Evolutionary conservation across 2,113 vertebrate genomes (phyloP), one percentile per base, ranked within the genome.

Genomic region (Sebastes schlegelii): DNA sequence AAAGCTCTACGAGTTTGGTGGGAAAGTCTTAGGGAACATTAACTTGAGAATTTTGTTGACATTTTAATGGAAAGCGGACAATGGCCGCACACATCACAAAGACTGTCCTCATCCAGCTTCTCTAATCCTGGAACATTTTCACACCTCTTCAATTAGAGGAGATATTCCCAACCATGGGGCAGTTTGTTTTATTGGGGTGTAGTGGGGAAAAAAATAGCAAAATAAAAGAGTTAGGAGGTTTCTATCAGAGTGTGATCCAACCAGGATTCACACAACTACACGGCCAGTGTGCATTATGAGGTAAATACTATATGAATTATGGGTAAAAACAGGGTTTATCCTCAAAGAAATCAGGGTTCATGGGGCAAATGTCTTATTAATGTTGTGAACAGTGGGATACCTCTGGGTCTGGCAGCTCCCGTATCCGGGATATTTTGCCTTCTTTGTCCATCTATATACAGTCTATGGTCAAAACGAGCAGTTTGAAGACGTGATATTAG

Each of bases 11-110:
- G 40, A 69, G 78, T 51, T 88, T 51, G 63, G 79, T 92, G 91
- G 87, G 88, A 92, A 93, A 88, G 80, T 80, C 81, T 86, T 72
- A 81, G 62, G 8, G 72, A 54, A 83, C 40, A 63, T 78, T 69
- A 79, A 80, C 76, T 45, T 60, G 76, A 89, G 87, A 86, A 74
- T 80, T 34, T 78, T 82, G 89, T 85, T 84, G 81, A 86, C 73
- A 61, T 86, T 82, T 87, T 79, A 57, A 85, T 77, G 80, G 83
- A 82, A 77, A 43, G 51, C 19, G 74, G 67, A 80, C 77, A 51
- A 68, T 67, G 52, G 45, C 42, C 55, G 13, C 73, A 73, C 79
- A 81, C 62, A 72, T 76, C 57, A 76, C 52, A 69, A 58, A 57
- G 51, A 46, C 71, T 16, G 67, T n/a, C 69, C 8, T n/a, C 34